These are phyloP conservation scores for Lasioglossum oenotherae DNA, from an alignment of 2,888 invertebrate genomes.

Conservation along the genomic window DNA sequence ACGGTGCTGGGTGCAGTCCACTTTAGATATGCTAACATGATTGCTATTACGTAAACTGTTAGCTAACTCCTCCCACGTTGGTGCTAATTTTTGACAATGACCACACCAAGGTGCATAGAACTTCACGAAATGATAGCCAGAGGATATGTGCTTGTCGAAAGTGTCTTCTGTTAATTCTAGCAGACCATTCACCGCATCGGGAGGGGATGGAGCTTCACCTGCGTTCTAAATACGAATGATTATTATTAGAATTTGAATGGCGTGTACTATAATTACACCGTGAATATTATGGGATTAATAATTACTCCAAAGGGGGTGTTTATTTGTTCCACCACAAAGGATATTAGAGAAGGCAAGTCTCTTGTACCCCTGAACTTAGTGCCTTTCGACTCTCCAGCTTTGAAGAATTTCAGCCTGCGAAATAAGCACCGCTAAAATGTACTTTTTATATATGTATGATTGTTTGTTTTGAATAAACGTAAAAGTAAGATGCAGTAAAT, in stretches of 20 bases:
- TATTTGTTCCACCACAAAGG: conserved; percentile 91
- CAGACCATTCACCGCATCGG: conserved; percentile 87
- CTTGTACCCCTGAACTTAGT: conserved; percentile 92
- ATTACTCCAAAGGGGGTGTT: conserved; percentile 81
- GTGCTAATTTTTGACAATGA: conserved; percentile 94
- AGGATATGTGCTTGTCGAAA: conserved; percentile 89
- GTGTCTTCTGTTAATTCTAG: conserved; percentile 91
- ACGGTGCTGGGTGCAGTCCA: conserved; percentile 93
- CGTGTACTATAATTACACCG: neutral
- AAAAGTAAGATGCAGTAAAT: neutral
- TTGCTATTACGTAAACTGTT: conserved; percentile 88
- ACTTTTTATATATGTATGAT: neutral
- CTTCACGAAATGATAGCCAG: conserved; percentile 94
- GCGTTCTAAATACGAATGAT: conserved; percentile 38
- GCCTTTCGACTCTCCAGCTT: conserved; percentile 88
- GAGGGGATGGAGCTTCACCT: conserved; percentile 72
- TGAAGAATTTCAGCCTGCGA: conserved; percentile 90
- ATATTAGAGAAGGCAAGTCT: conserved; percentile 90
- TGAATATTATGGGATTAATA: conserved; percentile 1
- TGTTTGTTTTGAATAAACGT: neutral
- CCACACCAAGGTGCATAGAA: conserved; percentile 97
- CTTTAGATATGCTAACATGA: conserved; percentile 90
- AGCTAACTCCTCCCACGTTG: conserved; percentile 93
- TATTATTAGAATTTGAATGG: neutral
- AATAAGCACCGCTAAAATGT: conserved; percentile 31